Evolutionary conservation across 2,888 invertebrate genomes (phyloP).

Genomic region (Drosophila atripex): DNA sequence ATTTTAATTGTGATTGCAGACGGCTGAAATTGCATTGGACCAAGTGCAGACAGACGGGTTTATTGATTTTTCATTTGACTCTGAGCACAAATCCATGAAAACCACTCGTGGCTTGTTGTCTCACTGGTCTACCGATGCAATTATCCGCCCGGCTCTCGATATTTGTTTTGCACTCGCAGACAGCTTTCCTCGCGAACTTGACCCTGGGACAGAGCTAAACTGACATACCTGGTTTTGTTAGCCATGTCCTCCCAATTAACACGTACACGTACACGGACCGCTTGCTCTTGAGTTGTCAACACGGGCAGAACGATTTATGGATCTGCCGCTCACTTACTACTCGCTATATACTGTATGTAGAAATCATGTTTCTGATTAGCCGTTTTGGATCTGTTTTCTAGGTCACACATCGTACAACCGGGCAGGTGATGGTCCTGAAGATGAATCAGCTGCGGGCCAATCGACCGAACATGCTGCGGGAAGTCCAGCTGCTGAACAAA

Average conservation of each 20-base stretch:
- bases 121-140: conserved; percentile 44
- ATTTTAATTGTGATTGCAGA: conserved; percentile 48
- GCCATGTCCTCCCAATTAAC: conserved; percentile 41
- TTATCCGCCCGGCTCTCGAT: conserved; percentile 34
- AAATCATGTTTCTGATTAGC: conserved; percentile 43
- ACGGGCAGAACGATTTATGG: conserved; percentile 42
- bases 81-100: conserved; percentile 25
- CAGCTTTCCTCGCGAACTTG: conserved; percentile 49
- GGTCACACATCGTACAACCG: conserved; percentile 96
- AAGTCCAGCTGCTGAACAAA: conserved; percentile 98
- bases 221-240: conserved; percentile 26
- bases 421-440: conserved; percentile 98
- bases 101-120: conserved; percentile 32
- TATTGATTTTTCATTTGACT: conserved; percentile 47
- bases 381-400: conserved; percentile 84
- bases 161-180: conserved; percentile 30
- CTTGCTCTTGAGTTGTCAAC: conserved; percentile 42
- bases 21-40: conserved; percentile 32
- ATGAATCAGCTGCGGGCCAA: conserved; percentile 97
- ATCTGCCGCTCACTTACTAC: conserved; percentile 25
- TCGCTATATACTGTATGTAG: neutral
- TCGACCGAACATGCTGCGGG: conserved; percentile 97
- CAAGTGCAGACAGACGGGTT: conserved; percentile 45
- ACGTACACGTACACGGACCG: conserved; percentile 12
- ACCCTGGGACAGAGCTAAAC: conserved; percentile 31